Evolutionary conservation across 2,888 invertebrate species (phyloP), one percentile per base, ranked within the genome.

Genomic region (Dasysyrphus albostriatus): DNA sequence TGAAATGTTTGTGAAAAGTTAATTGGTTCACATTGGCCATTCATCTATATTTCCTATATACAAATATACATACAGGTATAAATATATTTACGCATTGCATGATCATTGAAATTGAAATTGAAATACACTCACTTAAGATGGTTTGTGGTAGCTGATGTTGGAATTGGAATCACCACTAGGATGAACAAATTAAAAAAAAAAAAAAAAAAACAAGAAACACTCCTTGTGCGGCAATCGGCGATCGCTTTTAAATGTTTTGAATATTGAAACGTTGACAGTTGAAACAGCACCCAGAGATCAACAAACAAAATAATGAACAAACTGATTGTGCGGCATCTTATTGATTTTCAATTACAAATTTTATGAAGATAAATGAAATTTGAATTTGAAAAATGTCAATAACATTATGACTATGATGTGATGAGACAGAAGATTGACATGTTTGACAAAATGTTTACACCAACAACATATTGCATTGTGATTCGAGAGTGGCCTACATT

Each of bases 1-100:
- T 87, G 87, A 87, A 87, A 87, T 87, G 87, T 87, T 87, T 87
- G 87, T 87, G 87, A 87, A 87, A 87, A 87, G 87, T 83, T 87
- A 87, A 87, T 87, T 87, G 87, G 83, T 87, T 83, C 87, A 83
- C 78, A 87, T 87, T 87, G 87, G 74, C 74, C 82, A 77, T 82
- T 77, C 58, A 37, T 65, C 75, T 63, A 69, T 51, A 16, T 59
- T 32, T n/a, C 32, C n/a, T 54, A 54, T 19, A 3, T 14, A 29
- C 3, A 24, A 24, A 24, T 24, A 24, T 24, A 24, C 3, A 24
- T 24, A 24, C 3, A 24, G 24, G 24, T 24, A 24, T 24, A 24
- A 3, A 2, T 61, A 42, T 29, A 19, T 54, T 47, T 39, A 32
- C 59, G 63, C 44, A 44, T 29, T 32, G 44, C 61, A 58, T 16